Evolutionary conservation across 1,140 invertebrate genomes (phyloP), one percentile per base, ranked within the genome.

Genomic region (Matsumurasca onukii): DNA sequence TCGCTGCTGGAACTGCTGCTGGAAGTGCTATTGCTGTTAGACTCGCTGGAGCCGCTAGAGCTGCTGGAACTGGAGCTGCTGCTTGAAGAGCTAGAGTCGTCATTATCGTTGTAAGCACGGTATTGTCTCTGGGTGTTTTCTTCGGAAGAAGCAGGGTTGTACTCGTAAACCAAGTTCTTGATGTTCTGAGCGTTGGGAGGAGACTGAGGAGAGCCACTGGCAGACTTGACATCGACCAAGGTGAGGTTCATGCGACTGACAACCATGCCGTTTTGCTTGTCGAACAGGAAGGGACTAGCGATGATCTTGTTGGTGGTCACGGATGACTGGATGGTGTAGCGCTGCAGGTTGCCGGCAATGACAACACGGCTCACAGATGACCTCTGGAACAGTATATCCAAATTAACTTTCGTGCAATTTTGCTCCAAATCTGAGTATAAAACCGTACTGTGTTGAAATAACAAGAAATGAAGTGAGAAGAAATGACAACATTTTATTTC

Each of bases 261-360:
- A 20, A 90, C 84, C 72, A 84, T 82, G 49, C 85, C 86, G 63
- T 84, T 81, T 63, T 86, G 78, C 2, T 80, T 71, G 49, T 77
- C 75, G 69, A 76, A 77, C 2, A 86, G 57, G 49, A 77, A 78
- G 22, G 86, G 85, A 65, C 79, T 82, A 1, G 86, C 74, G n/a
- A 82, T 69, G 49, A 89, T 82, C 64, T 83, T 81, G 74, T 83
- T 85, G 1, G 79, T 83, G 27, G 84, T 86, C 57, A 84, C 82
- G 2, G 85, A 78, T 22, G 86, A 86, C 76, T 89, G 87, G 65
- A 90, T 86, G 13, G 84, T 84, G 70, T 83, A 83, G 13, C 74
- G 76, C 31, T 84, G 78, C 17, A 85, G 78, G 34, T 77, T 81
- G 61, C 84, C 83, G 15, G 81, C 79, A 45, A 86, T 77, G 12